These are phyloP conservation scores for Carabus problematicus DNA, from an alignment of 2,888 invertebrate species.

Conservation along the genomic window DNA sequence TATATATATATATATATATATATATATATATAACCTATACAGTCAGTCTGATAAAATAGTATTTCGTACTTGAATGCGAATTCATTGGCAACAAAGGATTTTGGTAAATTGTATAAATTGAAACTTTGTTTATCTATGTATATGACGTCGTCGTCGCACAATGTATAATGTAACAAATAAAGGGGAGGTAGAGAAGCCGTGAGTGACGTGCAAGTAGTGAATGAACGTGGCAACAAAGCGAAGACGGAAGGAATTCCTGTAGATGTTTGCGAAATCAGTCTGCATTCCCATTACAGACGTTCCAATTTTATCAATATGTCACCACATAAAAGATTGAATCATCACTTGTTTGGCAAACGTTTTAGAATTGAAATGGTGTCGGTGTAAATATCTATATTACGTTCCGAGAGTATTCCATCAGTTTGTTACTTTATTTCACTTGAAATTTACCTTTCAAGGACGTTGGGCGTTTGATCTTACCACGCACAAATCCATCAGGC, in stretches of 20 bases:
- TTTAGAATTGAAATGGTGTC: conserved; percentile 35
- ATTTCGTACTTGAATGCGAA: too few relatives aligned
- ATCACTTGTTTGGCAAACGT: conserved; percentile 36
- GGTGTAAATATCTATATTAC: conserved; percentile 34
- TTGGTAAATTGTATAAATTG: too few relatives aligned
- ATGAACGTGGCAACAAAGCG: neutral
- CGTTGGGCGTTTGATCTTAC: too few relatives aligned
- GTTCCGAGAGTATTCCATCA: conserved; percentile 30
- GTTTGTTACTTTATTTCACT: conserved; percentile 25
- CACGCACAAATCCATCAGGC: too few relatives aligned
- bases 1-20: too few relatives aligned
- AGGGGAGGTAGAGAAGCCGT: neutral
- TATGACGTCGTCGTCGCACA: neutral
- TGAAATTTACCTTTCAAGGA: too few relatives aligned
- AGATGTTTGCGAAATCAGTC: conserved; percentile 33
- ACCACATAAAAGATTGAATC: conserved; percentile 36
- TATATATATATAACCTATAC: too few relatives aligned
- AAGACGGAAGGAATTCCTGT: conserved; percentile 10
- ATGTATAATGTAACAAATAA: too few relatives aligned
- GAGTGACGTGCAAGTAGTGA: neutral
- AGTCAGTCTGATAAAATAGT: too few relatives aligned
- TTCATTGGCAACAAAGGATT: too few relatives aligned
- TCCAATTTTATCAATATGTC: conserved; percentile 36
- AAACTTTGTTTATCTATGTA: neutral
- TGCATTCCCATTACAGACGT: conserved; percentile 31